Evolutionary conservation across 1,140 invertebrate genomes (phyloP), one percentile per base, ranked within the genome.

Genomic region (Scaptomyza montana): DNA sequence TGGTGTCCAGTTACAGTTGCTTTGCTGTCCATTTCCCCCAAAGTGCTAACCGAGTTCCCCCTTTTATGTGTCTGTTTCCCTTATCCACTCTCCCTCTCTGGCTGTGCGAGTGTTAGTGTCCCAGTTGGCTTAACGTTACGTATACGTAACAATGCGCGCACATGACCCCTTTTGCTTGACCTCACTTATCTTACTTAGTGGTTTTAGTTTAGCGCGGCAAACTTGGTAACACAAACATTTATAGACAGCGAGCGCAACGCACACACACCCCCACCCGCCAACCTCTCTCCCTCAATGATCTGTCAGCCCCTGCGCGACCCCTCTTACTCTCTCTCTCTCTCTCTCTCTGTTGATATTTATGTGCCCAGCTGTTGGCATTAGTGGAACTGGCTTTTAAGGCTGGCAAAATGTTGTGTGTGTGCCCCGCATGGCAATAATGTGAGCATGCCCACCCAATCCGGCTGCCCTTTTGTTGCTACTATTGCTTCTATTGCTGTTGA

Each of bases 181-280:
- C 84, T 87, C 84, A 87, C 84, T 87, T 87, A 87, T 87, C 84
- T 87, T 87, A 87, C 84, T 87, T 87, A 87, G 84, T 87, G 84
- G 84, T 87, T 89, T 67, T 87, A 86, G 65, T 84, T 75, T 69
- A 63, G 66, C 71, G 61, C 53, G 30, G 16, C 51, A 71, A 65
- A 36, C 54, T 65, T 60, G 69, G 46, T 46, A 74, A 64, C 72
- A 74, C 70, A 74, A 74, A 74, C 72, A 74, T 74, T 74, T 74
- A 85, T 79, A 86, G 77, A 86, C 80, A 86, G 71, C 60, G 39
- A 50, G 19, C 43, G 16, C 45, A 12, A 50, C 47, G 0, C 19
- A n/a, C 19, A 36, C 8, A 30, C 41, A 45, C 49, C 25, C 16
- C n/a, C 9, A 16, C 7, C 25, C 10, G 7, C 6, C 28, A 13